Evolutionary conservation across 1,140 invertebrate genomes (phyloP).

Genomic region (Euwallacea similis): DNA sequence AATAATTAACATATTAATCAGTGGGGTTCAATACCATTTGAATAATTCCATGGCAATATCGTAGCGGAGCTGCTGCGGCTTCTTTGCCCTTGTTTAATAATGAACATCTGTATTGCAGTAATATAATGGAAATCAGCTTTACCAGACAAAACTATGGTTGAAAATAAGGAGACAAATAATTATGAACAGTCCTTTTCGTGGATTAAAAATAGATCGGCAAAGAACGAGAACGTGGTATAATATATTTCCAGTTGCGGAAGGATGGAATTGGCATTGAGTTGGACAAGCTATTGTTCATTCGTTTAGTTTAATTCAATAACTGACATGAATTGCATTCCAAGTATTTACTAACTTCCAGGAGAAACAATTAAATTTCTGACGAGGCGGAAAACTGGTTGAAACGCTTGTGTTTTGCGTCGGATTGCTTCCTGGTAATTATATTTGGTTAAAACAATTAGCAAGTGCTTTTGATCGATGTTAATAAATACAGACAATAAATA

Average conservation of each 20-base stretch:
- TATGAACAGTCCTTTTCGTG: background rate
- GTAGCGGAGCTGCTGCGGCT: background rate
- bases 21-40: too few species aligned
- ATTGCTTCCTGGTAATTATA: slow-evolving; percentile 25
- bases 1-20: too few species aligned
- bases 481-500: too few species aligned
- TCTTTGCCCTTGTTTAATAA: background rate
- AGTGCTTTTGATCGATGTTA: too few species aligned
- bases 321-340: slow-evolving; percentile 32
- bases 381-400: slow-evolving; percentile 23
- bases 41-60: background rate
- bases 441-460: slow-evolving; percentile 15
- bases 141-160: background rate
- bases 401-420: slow-evolving; percentile 32
- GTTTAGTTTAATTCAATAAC: slow-evolving; percentile 38
- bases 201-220: background rate
- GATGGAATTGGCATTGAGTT: slow-evolving; percentile 31
- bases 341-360: slow-evolving; percentile 33
- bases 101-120: background rate
- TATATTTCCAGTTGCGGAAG: slow-evolving; percentile 18
- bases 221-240: slow-evolving; percentile 9
- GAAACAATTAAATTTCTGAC: slow-evolving; percentile 35
- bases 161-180: background rate
- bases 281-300: slow-evolving; percentile 28
- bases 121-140: background rate